Percentiles rank a stretch among this genome's conserved stretches.
These are phyloP conservation scores for Vultur gryphus DNA, from an alignment of 2,797 vertebrate species.

Conservation along the genomic window DNA sequence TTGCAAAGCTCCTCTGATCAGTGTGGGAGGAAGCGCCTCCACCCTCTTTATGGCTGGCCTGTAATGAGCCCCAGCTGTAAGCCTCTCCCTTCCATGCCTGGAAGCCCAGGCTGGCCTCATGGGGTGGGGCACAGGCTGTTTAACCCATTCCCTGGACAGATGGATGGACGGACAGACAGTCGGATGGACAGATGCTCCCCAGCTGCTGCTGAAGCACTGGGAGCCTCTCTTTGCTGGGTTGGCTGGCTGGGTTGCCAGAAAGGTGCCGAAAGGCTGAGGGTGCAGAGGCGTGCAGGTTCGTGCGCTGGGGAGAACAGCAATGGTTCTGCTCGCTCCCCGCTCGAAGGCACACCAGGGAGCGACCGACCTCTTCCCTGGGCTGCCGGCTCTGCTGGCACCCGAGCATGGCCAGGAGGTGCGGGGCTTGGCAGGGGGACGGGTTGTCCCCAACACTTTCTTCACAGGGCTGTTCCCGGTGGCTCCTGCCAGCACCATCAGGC, in stretches of 20 bases:
- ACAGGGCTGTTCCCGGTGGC: neutral
- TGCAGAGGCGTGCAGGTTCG: fast-evolving
- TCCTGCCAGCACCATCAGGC: neutral
- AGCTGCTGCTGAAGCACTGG: neutral
- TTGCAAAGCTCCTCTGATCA: constrained; percentile 47
- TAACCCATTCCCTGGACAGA: neutral
- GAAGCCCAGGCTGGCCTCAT: neutral
- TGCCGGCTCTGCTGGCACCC: neutral
- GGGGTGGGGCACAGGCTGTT: neutral
- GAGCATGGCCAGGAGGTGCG: fast-evolving
- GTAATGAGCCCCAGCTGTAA: constrained; percentile 63
- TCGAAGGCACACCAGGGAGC: fast-evolving
- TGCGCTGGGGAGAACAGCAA: fast-evolving
- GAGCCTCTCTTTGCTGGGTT: neutral
- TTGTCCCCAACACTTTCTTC: neutral
- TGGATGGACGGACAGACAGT: fast-evolving
- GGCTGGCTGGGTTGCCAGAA: neutral
- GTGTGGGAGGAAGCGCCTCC: constrained; percentile 55
- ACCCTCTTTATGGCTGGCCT: constrained; percentile 27
- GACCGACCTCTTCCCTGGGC: neutral
- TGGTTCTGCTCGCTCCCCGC: fast-evolving
- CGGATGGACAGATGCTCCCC: neutral
- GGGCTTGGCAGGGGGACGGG: neutral
- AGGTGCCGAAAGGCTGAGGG: neutral
- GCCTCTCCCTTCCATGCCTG: constrained; percentile 50